These are phyloP conservation scores for Heptranchias perlo DNA, from an alignment of 2,113 vertebrate genomes.

Conservation along the genomic window DNA sequence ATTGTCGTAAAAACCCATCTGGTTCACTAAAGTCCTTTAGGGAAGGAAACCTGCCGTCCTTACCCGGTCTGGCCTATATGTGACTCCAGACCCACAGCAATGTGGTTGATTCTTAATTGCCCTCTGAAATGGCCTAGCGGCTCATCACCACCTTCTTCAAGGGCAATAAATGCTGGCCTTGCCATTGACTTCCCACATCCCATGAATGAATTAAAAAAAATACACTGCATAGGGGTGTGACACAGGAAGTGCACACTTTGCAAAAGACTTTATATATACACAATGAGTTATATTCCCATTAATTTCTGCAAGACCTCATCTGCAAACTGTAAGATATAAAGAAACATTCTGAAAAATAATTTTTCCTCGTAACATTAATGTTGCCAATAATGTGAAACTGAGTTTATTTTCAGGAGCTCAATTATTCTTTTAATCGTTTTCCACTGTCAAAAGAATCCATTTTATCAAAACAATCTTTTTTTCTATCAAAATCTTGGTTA, in stretches of 20 bases:
- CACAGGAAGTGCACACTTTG: neutral
- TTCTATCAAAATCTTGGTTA: slow-evolving; percentile 35
- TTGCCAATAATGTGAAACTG: neutral
- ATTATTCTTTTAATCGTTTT: neutral
- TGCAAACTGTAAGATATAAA: neutral
- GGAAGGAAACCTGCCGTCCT: too few species aligned
- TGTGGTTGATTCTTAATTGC: too few species aligned
- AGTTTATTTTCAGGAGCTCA: slow-evolving; percentile 17
- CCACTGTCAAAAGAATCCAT: neutral
- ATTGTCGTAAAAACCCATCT: too few species aligned
- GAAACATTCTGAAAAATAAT: neutral
- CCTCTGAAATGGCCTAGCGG: too few species aligned
- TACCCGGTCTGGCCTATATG: too few species aligned
- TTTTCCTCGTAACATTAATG: neutral
- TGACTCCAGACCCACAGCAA: too few species aligned
- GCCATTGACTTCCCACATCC: too few species aligned
- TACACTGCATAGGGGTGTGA: too few species aligned
- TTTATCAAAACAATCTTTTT: slow-evolving; percentile 17
- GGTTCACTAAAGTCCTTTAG: too few species aligned
- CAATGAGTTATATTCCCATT: neutral
- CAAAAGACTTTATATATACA: neutral
- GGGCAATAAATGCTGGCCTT: too few species aligned
- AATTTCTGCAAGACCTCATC: neutral
- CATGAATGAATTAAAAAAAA: too few species aligned
- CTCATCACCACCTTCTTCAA: too few species aligned